Evolutionary conservation across 2,888 invertebrate genomes (phyloP).

Genomic region (Chesias legatella): DNA sequence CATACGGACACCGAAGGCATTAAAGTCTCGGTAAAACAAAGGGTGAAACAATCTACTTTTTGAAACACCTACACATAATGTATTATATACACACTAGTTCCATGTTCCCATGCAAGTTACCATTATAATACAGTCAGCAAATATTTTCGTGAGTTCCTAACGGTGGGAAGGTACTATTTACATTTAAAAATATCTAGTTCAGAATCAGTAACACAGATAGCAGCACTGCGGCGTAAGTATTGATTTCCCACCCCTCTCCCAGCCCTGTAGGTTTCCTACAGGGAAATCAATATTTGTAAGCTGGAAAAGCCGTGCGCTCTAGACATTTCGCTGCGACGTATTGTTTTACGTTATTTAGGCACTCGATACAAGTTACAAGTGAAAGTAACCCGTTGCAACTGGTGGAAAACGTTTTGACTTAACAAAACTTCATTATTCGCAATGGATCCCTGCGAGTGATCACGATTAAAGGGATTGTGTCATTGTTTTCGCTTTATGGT

Average conservation of each 20-base stretch:
- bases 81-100: too few species aligned
- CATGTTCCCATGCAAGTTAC: too few species aligned
- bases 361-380: constrained; percentile 19
- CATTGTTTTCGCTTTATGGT: constrained; percentile 68
- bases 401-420: constrained; percentile 20
- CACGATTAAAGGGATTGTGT: constrained; percentile 57
- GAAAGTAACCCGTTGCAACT: constrained; percentile 12
- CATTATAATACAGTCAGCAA: too few species aligned
- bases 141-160: too few species aligned
- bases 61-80: too few species aligned
- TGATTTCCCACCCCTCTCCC: constrained; percentile 53
- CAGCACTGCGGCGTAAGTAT: constrained; percentile 52
- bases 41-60: too few species aligned
- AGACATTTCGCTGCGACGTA: constrained; percentile 10
- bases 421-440: constrained; percentile 36
- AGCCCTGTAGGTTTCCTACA: constrained; percentile 34
- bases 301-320: constrained; percentile 46
- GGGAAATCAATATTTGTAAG: constrained; percentile 68
- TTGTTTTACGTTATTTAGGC: constrained; percentile 13
- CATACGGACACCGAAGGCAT: too few species aligned
- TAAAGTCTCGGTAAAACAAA: too few species aligned
- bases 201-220: constrained; percentile 47
- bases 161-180: too few species aligned
- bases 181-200: constrained; percentile 7
- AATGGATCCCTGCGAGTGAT: constrained; percentile 58